A percentile compares a stretch with the other conserved stretches of the same genome.
Evolutionary conservation across 2,888 invertebrate genomes (phyloP).

Genomic region (Amphipyra tragopoginis): DNA sequence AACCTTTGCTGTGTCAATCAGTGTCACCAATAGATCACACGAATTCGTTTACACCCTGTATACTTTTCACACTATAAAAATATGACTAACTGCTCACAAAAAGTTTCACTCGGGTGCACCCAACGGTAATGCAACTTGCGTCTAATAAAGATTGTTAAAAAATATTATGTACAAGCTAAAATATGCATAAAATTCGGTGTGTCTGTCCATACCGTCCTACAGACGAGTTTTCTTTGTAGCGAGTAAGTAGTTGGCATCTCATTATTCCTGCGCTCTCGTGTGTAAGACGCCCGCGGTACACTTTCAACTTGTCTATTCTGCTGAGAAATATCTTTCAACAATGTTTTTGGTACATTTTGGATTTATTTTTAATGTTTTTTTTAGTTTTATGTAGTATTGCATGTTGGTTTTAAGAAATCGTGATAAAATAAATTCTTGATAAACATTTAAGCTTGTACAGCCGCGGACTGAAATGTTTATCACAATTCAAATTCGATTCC

Average conservation of each 20-base stretch:
- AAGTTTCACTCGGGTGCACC: no score
- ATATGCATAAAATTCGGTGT: conserved; percentile 34
- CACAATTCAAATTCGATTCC: no score
- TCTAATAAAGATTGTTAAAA: neutral
- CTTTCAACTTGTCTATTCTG: conserved; percentile 51
- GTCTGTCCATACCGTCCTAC: conserved; percentile 59
- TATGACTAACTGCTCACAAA: no score
- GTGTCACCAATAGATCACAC: no score
- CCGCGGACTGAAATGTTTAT: no score
- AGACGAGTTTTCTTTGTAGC: conserved; percentile 68
- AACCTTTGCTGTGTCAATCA: no score
- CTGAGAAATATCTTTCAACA: conserved; percentile 45
- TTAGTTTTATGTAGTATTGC: neutral
- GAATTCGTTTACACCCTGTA: no score
- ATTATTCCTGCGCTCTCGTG: conserved; percentile 82
- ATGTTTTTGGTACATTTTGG: conserved; percentile 44
- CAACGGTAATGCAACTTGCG: no score
- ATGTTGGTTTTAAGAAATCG: neutral
- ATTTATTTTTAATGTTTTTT: conserved; percentile 18
- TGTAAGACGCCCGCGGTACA: conserved; percentile 68
- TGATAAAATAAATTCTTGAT: no score
- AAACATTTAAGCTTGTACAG: no score
- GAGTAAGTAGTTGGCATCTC: conserved; percentile 77
- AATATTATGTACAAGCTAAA: conserved; percentile 12
- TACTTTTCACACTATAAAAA: no score